phyloP scores from a whole-genome alignment of 2,113 vertebrate genomes.

The Hemichromis elongatus region DNA sequence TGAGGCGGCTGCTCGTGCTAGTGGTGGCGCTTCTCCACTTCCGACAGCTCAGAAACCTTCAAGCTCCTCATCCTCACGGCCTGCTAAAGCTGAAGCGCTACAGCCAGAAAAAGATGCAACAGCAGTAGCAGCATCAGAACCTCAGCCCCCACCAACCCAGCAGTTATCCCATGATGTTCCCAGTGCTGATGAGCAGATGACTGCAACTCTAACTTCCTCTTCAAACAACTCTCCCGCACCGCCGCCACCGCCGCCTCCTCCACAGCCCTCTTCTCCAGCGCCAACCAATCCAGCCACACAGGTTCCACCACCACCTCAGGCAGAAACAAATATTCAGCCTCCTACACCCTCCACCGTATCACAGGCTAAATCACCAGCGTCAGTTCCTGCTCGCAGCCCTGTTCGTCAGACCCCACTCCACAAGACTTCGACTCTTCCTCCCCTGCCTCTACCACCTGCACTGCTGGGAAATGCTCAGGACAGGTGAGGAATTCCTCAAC shows the following conservation, averaged over 20 bases:
- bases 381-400: conserved; percentile 76
- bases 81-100: conserved; percentile 40
- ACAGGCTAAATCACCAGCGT: conserved; percentile 82
- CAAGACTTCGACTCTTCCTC: conserved; percentile 95
- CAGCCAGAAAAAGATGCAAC: conserved; percentile 32
- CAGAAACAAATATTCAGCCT: conserved; percentile 65
- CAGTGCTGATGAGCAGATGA: conserved; percentile 23
- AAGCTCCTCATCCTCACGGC: conserved; percentile 26
- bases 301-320: conserved; percentile 64
- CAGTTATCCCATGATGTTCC: conserved; percentile 53
- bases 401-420: conserved; percentile 78
- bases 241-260: conserved; percentile 71
- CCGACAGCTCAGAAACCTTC: conserved; percentile 47
- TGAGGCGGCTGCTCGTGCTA: conserved; percentile 81
- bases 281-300: conserved; percentile 56
- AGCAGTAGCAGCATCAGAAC: neutral
- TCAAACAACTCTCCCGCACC: conserved; percentile 63
- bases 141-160: conserved; percentile 17
- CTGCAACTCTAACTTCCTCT: conserved; percentile 19
- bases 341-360: conserved; percentile 63
- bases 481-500: conserved; percentile 78
- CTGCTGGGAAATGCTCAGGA: conserved; percentile 89
- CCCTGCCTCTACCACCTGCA: conserved; percentile 87
- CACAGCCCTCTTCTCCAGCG: conserved; percentile 72
- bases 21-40: conserved; percentile 64